Conservation (phyloP, 2,888 invertebrate genomes). For the Auanema sp. region DNA sequence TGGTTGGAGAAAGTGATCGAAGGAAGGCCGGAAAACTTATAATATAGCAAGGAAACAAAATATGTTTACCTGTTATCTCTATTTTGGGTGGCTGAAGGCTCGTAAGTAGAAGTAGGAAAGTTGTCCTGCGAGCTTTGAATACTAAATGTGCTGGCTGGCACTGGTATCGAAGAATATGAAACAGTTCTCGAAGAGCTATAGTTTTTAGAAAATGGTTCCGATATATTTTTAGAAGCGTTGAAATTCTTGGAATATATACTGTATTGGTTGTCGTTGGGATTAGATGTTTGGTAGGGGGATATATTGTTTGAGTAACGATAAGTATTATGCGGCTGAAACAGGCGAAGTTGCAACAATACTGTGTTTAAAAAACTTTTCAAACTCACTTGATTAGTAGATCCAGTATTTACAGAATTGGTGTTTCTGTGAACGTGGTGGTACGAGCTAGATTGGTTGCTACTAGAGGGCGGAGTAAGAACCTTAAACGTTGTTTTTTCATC, state of each 20-base stretch:
- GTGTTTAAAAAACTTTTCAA: too few species aligned
- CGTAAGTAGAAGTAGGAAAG: background rate
- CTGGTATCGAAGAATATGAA: background rate
- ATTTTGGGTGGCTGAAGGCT: too few species aligned
- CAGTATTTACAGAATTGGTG: constrained; percentile 48
- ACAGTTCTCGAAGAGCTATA: background rate
- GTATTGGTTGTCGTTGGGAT: too few species aligned
- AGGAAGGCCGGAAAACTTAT: too few species aligned
- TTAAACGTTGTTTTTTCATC: constrained; percentile 11
- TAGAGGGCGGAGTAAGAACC: constrained; percentile 55
- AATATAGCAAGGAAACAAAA: too few species aligned
- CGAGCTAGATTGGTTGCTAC: constrained; percentile 56
- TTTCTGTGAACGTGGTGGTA: constrained; percentile 55
- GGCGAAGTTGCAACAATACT: too few species aligned
- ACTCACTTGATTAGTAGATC: too few species aligned
- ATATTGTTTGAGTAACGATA: too few species aligned
- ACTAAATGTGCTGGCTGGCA: background rate
- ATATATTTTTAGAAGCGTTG: background rate
- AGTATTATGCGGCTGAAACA: too few species aligned
- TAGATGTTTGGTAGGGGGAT: too few species aligned
- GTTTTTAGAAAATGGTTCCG: background rate
- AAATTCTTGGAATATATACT: background rate
- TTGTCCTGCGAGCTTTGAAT: background rate
- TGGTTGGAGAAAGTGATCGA: too few species aligned
- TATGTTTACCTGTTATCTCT: too few species aligned